A percentile compares a stretch with the other conserved stretches of the same genome.
phyloP scores from a whole-genome alignment of 2,797 vertebrate species.

The Microcaecilia unicolor region DNA sequence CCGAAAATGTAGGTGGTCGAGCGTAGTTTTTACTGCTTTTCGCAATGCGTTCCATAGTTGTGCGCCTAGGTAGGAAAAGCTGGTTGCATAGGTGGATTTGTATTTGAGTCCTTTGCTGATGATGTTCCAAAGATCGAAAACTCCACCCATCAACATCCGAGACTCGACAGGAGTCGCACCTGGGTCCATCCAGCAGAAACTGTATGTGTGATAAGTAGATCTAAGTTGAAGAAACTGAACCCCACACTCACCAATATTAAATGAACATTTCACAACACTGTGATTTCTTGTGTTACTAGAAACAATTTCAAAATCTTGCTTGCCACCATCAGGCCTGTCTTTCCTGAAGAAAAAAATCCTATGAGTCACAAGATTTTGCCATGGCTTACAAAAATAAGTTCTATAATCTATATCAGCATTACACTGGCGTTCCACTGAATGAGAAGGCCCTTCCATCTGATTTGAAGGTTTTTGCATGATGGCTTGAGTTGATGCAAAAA shows the following conservation, averaged over 20 bases:
- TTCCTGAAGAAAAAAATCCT: conserved; percentile 69
- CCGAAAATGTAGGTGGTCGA: no score
- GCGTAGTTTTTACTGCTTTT: no score
- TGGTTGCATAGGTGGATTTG: no score
- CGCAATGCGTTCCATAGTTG: no score
- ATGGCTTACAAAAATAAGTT: conserved; percentile 74
- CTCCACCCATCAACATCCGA: no score
- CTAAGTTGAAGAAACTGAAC: conserved; percentile 66
- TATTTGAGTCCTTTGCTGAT: no score
- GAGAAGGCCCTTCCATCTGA: conserved; percentile 16
- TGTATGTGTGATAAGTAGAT: no score
- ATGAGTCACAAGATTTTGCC: conserved; percentile 75
- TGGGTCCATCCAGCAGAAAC: no score
- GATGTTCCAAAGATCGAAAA: no score
- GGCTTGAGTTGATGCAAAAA: conserved; percentile 76
- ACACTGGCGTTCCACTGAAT: conserved; percentile 5
- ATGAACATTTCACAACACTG: conserved; percentile 45
- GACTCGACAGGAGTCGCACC: no score
- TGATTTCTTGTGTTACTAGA: conserved; percentile 57
- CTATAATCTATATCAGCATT: conserved; percentile 38
- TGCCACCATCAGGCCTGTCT: conserved; percentile 11
- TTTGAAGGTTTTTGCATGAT: conserved; percentile 59
- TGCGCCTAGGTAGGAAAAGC: no score
- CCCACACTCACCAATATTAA: conserved; percentile 68
- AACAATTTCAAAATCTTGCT: conserved; percentile 51